phyloP scores from a whole-genome alignment of 2,888 invertebrate species.

The Phania funesta region DNA sequence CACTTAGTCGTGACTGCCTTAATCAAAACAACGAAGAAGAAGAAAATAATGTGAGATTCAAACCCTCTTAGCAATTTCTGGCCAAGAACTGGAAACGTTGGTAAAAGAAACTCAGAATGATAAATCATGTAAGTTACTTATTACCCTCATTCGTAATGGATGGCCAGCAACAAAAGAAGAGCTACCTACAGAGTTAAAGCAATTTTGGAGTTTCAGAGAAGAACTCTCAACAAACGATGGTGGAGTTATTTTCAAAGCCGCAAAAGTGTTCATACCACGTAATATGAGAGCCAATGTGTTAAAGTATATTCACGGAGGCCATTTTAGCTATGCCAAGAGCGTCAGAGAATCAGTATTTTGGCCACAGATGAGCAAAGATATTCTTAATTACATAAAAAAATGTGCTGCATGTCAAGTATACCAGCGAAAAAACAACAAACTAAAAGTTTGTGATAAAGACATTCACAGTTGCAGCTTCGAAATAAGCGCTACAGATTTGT shows the following conservation, averaged over 20 bases:
- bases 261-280: background rate
- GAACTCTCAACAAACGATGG: background rate
- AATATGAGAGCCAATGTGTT: background rate
- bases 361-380: constrained; percentile 19
- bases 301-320: constrained; percentile 17
- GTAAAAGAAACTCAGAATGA: too few species aligned
- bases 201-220: background rate
- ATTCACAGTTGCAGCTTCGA: constrained; percentile 11
- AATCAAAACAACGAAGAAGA: background rate
- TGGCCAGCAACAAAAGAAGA: background rate
- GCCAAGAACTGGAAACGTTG: background rate
- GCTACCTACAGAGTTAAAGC: background rate
- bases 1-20: background rate
- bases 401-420: constrained; percentile 33
- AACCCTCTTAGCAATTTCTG: background rate
- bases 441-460: constrained; percentile 13
- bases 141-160: background rate
- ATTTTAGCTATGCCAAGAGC: constrained; percentile 32
- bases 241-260: background rate
- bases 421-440: background rate
- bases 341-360: constrained; percentile 25
- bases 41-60: background rate
- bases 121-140: background rate
- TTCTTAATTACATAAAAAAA: constrained; percentile 1
- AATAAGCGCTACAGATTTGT: constrained; percentile 9